Evolutionary conservation across 2,797 vertebrate species (phyloP).

Genomic region (Lycodopsis pacificus): DNA sequence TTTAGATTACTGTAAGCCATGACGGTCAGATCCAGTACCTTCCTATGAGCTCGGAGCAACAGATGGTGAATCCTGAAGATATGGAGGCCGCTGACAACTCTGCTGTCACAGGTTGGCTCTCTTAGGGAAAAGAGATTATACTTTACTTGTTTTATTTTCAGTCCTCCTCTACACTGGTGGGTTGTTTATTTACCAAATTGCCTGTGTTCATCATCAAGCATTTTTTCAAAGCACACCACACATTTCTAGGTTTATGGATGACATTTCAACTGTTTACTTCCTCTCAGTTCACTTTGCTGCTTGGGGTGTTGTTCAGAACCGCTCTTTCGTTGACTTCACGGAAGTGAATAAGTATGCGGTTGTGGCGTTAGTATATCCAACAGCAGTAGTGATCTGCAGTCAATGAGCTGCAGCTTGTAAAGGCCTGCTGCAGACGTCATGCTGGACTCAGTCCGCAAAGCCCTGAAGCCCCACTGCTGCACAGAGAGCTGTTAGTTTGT

Average conservation of each 20-base stretch:
- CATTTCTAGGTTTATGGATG: neutral
- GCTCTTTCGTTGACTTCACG: neutral
- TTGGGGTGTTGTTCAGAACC: neutral
- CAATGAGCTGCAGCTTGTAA: neutral
- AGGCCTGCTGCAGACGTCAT: neutral
- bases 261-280: neutral
- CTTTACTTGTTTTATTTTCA: neutral
- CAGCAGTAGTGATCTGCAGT: neutral
- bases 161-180: neutral
- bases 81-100: constrained; percentile 93
- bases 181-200: constrained; percentile 1
- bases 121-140: neutral
- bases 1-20: constrained; percentile 82
- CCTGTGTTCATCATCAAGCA: neutral
- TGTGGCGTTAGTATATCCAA: neutral
- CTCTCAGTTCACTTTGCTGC: neutral
- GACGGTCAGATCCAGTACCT: constrained; percentile 95
- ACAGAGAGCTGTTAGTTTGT: neutral
- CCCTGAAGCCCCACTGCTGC: neutral
- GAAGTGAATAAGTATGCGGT: neutral
- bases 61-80: constrained; percentile 91
- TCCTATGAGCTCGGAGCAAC: constrained; percentile 91
- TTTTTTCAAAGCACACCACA: neutral
- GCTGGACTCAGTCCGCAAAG: no score
- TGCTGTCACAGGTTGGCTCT: constrained; percentile 89